These are phyloP conservation scores for Bradysia coprophila DNA, from an alignment of 1,140 invertebrate species.

Conservation along the genomic window DNA sequence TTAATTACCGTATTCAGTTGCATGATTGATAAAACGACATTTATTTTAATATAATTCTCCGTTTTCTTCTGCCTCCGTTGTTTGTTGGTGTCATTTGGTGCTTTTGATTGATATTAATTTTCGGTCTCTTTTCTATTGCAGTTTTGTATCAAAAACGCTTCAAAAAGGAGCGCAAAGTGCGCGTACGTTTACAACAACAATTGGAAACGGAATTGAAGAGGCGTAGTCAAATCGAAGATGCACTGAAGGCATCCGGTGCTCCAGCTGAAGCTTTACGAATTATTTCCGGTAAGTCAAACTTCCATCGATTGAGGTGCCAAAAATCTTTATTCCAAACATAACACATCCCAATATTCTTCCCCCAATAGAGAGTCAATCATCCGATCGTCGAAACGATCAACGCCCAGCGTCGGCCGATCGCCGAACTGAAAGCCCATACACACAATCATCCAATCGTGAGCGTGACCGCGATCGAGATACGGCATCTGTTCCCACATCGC, in stretches of 20 bases:
- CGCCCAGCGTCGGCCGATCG: constrained; percentile 1
- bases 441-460: constrained; percentile 12
- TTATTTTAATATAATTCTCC: background rate
- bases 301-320: background rate
- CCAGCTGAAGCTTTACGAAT: constrained; percentile 54
- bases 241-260: constrained; percentile 55
- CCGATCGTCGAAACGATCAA: constrained; percentile 7
- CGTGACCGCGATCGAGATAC: constrained; percentile 11
- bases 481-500: no score
- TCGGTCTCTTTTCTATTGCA: constrained; percentile 34
- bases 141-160: constrained; percentile 72
- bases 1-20: no score
- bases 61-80: background rate
- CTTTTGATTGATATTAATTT: no score
- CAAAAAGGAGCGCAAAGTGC: constrained; percentile 64
- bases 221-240: constrained; percentile 57
- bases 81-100: background rate
- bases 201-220: constrained; percentile 60
- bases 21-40: background rate
- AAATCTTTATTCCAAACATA: no score
- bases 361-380: background rate
- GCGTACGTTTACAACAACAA: constrained; percentile 66
- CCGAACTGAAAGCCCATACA: constrained; percentile 12
- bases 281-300: constrained; percentile 44
- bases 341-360: background rate